Evolutionary conservation across 2,113 vertebrate genomes (phyloP).

Genomic region (Mungos mungo): DNA sequence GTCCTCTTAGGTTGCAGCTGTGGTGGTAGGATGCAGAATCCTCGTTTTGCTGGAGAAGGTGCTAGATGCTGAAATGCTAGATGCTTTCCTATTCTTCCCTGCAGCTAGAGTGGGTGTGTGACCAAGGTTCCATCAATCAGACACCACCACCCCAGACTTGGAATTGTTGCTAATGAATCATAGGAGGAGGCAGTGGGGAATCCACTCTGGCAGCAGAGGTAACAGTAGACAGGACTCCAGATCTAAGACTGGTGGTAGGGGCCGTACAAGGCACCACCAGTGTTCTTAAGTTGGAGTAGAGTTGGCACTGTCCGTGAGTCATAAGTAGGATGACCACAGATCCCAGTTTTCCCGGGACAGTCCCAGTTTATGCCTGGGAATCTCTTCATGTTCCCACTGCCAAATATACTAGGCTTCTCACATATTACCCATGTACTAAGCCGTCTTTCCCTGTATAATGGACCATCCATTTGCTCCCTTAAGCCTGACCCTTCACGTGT

Average conservation of each 20-base stretch:
- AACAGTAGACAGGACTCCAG: not conserved
- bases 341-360: not conserved
- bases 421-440: not conserved
- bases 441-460: not conserved
- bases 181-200: no score
- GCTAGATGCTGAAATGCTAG: not conserved
- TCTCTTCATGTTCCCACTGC: not conserved
- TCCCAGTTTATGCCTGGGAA: not conserved
- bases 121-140: rapidly evolving
- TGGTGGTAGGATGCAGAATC: not conserved
- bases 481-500: not conserved
- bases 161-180: not conserved
- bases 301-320: not conserved
- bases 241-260: not conserved
- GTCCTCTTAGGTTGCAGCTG: not conserved
- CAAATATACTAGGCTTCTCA: not conserved
- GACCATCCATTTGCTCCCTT: no score
- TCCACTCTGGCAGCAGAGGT: not conserved
- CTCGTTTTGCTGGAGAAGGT: not conserved
- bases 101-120: not conserved
- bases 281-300: not conserved
- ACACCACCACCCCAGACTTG: not conserved
- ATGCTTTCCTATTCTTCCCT: not conserved
- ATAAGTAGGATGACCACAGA: not conserved
- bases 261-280: not conserved